Evolutionary conservation across 2,888 invertebrate species (phyloP).

Genomic region (Phortica okadai): DNA sequence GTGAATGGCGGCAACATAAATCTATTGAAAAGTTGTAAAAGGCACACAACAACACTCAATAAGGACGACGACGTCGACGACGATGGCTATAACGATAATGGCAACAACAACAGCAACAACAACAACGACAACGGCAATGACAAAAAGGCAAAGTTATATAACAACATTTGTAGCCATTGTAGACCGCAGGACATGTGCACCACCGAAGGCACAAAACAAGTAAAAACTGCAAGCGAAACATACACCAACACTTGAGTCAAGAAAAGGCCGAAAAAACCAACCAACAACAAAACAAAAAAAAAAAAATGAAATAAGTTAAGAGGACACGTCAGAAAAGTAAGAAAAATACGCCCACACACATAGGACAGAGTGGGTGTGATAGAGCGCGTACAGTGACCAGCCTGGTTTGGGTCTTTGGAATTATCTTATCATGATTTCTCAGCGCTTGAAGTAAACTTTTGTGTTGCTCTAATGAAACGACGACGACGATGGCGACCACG

Average conservation of each 20-base stretch:
- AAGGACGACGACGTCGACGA: constrained; percentile 30
- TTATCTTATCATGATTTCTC: constrained; percentile 38
- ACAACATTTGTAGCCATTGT: constrained; percentile 29
- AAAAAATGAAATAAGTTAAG: constrained; percentile 24
- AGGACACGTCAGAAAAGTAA: constrained; percentile 23
- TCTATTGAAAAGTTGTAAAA: constrained; percentile 44
- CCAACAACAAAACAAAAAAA: not conserved
- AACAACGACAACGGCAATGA: constrained; percentile 43
- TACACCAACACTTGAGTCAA: not conserved
- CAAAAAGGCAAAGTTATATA: constrained; percentile 43
- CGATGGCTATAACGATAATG: constrained; percentile 47
- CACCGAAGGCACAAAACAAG: constrained; percentile 9
- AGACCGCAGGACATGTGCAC: constrained; percentile 35
- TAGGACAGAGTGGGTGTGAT: not conserved
- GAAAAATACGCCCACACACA: constrained; percentile 23
- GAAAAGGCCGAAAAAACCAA: not conserved
- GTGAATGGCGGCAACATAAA: constrained; percentile 45
- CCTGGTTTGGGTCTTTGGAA: not conserved
- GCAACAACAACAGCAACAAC: constrained; percentile 47
- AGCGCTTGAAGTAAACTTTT: constrained; percentile 27
- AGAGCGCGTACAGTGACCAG: not conserved
- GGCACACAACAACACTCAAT: constrained; percentile 40
- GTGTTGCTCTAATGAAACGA: constrained; percentile 15
- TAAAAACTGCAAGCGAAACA: constrained; percentile 17
- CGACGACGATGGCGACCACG: not conserved